Conservation (phyloP, 1,140 invertebrate genomes). For the Meloidogyne chitwoodi region DNA sequence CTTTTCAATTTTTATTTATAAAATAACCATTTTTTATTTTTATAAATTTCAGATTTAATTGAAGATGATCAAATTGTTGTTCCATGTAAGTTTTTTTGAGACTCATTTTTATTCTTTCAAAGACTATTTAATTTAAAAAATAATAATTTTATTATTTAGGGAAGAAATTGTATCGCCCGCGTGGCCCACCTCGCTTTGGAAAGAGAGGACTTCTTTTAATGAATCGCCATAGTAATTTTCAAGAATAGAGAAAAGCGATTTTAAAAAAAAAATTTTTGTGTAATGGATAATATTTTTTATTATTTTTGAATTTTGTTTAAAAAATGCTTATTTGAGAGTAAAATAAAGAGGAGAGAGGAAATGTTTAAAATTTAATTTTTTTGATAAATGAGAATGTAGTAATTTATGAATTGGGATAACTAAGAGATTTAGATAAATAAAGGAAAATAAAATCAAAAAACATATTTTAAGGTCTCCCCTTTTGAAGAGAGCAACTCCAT, state of each 20-base stretch:
- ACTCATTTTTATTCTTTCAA: neutral
- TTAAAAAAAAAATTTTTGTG: neutral
- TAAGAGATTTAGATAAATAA: no score
- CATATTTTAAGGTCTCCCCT: no score
- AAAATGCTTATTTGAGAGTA: neutral
- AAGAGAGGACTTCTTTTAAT: slow-evolving; percentile 8
- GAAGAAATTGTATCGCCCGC: slow-evolving; percentile 16
- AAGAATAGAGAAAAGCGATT: slow-evolving; percentile 2
- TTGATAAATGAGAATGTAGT: no score
- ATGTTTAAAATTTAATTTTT: neutral
- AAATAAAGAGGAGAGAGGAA: neutral
- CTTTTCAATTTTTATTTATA: no score
- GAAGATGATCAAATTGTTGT: slow-evolving; percentile 11
- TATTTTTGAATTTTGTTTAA: neutral
- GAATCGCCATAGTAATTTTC: neutral
- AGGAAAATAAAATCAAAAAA: no score
- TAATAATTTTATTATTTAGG: neutral
- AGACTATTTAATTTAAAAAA: neutral
- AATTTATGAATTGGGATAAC: no score
- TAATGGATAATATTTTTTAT: neutral
- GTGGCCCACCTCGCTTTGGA: slow-evolving; percentile 17
- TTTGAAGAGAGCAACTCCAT: slow-evolving; percentile 37
- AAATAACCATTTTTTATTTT: no score
- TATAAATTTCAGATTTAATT: neutral
- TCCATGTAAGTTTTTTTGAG: neutral